These are phyloP conservation scores for Drosophila virilis DNA, from an alignment of 1,140 invertebrate species.

Conservation along the genomic window DNA sequence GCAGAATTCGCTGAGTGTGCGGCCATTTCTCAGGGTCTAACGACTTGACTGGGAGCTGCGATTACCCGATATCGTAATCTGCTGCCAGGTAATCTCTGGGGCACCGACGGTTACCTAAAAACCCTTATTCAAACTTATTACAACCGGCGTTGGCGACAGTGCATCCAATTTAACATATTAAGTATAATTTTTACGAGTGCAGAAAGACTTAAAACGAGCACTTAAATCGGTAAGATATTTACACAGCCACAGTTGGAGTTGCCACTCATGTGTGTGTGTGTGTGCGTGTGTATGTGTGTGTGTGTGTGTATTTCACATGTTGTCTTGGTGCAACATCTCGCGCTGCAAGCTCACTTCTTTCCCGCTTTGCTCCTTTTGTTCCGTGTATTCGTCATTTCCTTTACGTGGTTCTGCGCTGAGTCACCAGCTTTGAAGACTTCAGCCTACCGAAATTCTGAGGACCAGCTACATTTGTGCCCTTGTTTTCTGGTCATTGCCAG, in stretches of 20 bases:
- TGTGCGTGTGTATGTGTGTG: slow-evolving; percentile 25
- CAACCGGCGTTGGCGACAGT: slow-evolving; percentile 55
- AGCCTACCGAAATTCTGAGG: slow-evolving; percentile 16
- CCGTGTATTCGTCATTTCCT: slow-evolving; percentile 54
- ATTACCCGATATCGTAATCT: slow-evolving; percentile 62
- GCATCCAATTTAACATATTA: slow-evolving; percentile 53
- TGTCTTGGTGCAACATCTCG: slow-evolving; percentile 72
- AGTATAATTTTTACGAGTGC: slow-evolving; percentile 72
- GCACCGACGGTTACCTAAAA: slow-evolving; percentile 1
- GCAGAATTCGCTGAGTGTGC: slow-evolving; percentile 58
- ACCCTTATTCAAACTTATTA: slow-evolving; percentile 51
- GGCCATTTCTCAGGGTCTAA: slow-evolving; percentile 67
- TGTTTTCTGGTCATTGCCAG: background rate
- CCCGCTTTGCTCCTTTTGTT: background rate
- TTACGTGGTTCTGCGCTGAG: slow-evolving; percentile 48
- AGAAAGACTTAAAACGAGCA: slow-evolving; percentile 29
- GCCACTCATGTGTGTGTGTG: slow-evolving; percentile 1
- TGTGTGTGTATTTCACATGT: slow-evolving; percentile 15
- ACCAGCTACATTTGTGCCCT: background rate
- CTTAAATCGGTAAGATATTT: slow-evolving; percentile 51
- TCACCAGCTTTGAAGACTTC: slow-evolving; percentile 36
- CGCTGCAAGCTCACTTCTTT: slow-evolving; percentile 56
- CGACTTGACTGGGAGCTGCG: slow-evolving; percentile 36
- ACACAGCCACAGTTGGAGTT: slow-evolving; percentile 16
- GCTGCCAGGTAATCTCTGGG: slow-evolving; percentile 65